Percentiles rank a stretch among this genome's conserved stretches.
Evolutionary conservation across 2,113 vertebrate species (phyloP).

Genomic region (Entosphenus tridentatus): DNA sequence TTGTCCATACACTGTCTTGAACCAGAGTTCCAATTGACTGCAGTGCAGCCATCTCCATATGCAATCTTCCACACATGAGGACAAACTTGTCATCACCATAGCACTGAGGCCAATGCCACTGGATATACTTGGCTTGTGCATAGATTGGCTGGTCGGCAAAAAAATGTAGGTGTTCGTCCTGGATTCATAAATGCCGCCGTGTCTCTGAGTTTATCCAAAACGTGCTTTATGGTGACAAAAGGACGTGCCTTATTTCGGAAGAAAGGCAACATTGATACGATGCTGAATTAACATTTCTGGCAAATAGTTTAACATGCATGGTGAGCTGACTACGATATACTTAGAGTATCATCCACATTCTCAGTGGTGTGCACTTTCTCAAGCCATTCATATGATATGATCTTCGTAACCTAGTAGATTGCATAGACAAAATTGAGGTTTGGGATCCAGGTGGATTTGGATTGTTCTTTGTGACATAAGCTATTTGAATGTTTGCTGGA

Average conservation of each 20-base stretch:
- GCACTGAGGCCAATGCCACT: neutral
- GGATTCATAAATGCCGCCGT: neutral
- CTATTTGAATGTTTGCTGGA: neutral
- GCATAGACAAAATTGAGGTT: too few species aligned
- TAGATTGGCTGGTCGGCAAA: neutral
- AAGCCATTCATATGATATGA: too few species aligned
- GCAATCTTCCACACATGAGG: neutral
- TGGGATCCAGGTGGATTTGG: too few species aligned
- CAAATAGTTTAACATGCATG: too few species aligned
- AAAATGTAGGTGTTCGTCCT: neutral
- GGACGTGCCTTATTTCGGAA: neutral
- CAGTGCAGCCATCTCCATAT: neutral
- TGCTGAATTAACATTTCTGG: neutral
- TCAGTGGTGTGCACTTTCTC: too few species aligned
- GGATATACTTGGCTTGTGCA: neutral
- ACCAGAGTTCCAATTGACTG: neutral
- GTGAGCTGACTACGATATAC: too few species aligned
- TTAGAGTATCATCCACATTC: too few species aligned
- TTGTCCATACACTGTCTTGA: neutral
- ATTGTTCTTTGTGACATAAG: neutral
- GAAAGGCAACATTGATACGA: neutral
- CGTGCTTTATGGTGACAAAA: neutral
- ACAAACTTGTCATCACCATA: constrained; percentile 3
- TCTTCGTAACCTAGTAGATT: too few species aligned
- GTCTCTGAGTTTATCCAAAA: neutral